Evolutionary conservation across 2,797 vertebrate species (phyloP), one percentile per base, ranked within the genome.

Genomic region (Galagoides demidoff): DNA sequence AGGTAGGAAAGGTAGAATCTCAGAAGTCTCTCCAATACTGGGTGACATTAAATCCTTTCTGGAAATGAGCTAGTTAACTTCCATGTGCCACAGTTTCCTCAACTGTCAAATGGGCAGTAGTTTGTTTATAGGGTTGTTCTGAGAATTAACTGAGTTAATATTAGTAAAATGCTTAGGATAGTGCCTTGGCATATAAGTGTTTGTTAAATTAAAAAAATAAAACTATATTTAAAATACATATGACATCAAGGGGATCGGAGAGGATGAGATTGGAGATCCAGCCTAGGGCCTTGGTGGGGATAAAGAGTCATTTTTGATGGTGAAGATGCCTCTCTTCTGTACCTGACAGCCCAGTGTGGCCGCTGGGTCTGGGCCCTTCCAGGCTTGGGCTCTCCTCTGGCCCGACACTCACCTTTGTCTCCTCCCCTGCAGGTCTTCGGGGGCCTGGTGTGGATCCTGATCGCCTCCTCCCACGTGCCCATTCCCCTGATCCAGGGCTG

Each of bases 381-480:
- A 2, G 34, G 23, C 3, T 2, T 12, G 10, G 70, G 9, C 34
- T n/a, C 17, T 27, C 29, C 49, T 27, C 85, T 39, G 57, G 23
- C 9, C 78, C 0, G 1, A 37, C 1, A 1, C 5, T 89, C 34
- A 90, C 8, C 43, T 5, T 4, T 0, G 45, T 70, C 77, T 68
- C 34, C 20, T 19, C 89, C 64, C 29, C 95, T 96, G 55, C 96
- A 99, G 98, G 61, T 98, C 68, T 99, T 99, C 9, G 99, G 99
- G 0, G 99, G 99, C n/a, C 98, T 99, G 52, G 99, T 99, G 6
- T 99, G 99, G 99, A 99, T 99, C 97, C 98, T 99, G 61, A 98
- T 99, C 52, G 98, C 99, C 1, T 98, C 99, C 0, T 98, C 98
- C 0, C 63, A 0, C 0, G 95, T 99, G 5, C 0, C 0, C 0